phyloP scores from a whole-genome alignment of 2,113 vertebrate genomes.

The Hippocampus abdominalis region DNA sequence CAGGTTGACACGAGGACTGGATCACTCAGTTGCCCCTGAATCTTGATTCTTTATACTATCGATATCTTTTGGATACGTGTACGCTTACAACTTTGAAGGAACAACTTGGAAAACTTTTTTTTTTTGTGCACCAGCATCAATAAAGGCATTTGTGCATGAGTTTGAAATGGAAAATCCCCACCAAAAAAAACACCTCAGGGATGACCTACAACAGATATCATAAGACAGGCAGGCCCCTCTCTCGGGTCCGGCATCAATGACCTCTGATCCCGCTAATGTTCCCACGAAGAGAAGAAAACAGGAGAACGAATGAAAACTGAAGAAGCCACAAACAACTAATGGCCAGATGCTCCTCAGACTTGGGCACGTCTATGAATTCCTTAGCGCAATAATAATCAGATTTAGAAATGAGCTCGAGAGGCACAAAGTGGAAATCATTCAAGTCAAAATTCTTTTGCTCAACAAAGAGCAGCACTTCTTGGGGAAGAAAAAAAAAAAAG shows the following conservation, averaged over 20 bases:
- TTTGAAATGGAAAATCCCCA: neutral
- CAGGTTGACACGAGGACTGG: neutral
- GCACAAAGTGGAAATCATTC: neutral
- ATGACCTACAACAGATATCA: neutral
- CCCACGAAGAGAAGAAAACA: neutral
- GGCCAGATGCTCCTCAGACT: neutral
- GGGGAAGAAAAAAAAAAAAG: neutral
- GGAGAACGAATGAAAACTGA: neutral
- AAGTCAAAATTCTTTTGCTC: neutral
- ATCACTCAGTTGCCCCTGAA: neutral
- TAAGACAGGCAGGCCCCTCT: neutral
- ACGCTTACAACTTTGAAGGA: neutral
- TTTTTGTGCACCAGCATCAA: neutral
- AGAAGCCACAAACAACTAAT: neutral
- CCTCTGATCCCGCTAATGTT: neutral
- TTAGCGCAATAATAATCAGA: neutral
- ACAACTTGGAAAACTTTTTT: neutral
- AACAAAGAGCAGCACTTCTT: neutral
- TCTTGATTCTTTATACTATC: neutral
- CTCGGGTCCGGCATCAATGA: neutral
- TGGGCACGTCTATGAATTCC: neutral
- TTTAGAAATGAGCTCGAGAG: neutral
- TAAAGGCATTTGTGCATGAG: neutral
- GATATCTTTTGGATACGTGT: neutral
- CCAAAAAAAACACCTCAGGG: neutral